These are phyloP conservation scores for Campopleginae sp. DNA, from an alignment of 2,888 invertebrate species.

Conservation along the genomic window DNA sequence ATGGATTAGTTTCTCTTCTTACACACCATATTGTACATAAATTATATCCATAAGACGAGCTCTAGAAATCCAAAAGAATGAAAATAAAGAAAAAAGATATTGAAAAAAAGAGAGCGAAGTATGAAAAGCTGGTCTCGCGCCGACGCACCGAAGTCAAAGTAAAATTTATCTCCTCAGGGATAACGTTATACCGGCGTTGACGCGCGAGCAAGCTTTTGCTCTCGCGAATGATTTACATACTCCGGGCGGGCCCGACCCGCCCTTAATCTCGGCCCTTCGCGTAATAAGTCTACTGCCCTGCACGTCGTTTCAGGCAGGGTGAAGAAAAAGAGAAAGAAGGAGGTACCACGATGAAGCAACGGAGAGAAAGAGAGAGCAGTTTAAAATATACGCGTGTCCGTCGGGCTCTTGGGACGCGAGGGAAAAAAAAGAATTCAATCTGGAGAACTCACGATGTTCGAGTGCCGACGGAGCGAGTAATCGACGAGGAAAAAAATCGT, in stretches of 20 bases:
- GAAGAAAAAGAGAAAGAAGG: slow-evolving; percentile 27
- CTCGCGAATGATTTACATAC: slow-evolving; percentile 69
- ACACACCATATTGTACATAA: slow-evolving; percentile 1
- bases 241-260: slow-evolving; percentile 58
- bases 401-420: slow-evolving; percentile 26
- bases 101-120: slow-evolving; percentile 61
- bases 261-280: slow-evolving; percentile 64
- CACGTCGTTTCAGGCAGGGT: slow-evolving; percentile 17
- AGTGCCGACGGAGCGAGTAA: slow-evolving; percentile 44
- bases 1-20: slow-evolving; percentile 1
- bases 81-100: background rate
- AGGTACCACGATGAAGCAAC: background rate
- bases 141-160: slow-evolving; percentile 70
- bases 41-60: slow-evolving; percentile 12
- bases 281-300: slow-evolving; percentile 54
- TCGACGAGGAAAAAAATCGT: slow-evolving; percentile 10
- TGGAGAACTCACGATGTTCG: slow-evolving; percentile 44
- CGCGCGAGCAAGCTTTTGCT: slow-evolving; percentile 68
- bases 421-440: slow-evolving; percentile 55
- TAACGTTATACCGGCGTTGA: slow-evolving; percentile 58
- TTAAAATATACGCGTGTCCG: slow-evolving; percentile 40
- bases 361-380: slow-evolving; percentile 27
- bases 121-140: slow-evolving; percentile 49
- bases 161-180: slow-evolving; percentile 74
- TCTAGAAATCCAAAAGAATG: background rate